Percentiles rank a stretch among this genome's conserved stretches.
Conservation (phyloP, 2,113 vertebrate species). For the Hipposideros armiger region DNA sequence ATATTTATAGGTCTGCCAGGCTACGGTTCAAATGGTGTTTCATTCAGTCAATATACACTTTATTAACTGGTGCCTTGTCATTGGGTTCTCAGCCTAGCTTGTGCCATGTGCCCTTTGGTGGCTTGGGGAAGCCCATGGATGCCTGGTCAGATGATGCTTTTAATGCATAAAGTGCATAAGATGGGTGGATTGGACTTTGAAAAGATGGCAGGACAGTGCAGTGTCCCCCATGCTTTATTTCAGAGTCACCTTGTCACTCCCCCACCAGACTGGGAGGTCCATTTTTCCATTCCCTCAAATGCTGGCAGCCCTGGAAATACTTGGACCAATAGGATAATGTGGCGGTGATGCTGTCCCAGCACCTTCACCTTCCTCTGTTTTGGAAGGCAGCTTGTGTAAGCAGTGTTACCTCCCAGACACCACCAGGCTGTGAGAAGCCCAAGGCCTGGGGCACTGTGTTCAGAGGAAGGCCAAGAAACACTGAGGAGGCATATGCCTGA, state of each 20-base stretch:
- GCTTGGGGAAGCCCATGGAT: fast-evolving
- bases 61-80: fast-evolving
- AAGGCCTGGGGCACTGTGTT: too few species aligned
- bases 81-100: fast-evolving
- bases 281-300: background rate
- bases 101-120: too few species aligned
- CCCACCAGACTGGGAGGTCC: too few species aligned
- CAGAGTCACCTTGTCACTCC: background rate
- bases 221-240: background rate
- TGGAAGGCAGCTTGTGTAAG: background rate
- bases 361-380: too few species aligned
- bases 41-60: background rate
- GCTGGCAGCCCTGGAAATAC: too few species aligned
- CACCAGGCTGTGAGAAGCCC: fast-evolving
- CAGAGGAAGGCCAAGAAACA: background rate
- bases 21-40: fast-evolving
- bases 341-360: fast-evolving
- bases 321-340: too few species aligned
- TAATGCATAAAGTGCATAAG: too few species aligned
- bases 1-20: background rate
- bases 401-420: fast-evolving
- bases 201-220: background rate
- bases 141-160: background rate
- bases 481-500: fast-evolving
- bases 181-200: background rate